Evolutionary conservation across 2,888 invertebrate species (phyloP).

Genomic region (Dryococelus australis): DNA sequence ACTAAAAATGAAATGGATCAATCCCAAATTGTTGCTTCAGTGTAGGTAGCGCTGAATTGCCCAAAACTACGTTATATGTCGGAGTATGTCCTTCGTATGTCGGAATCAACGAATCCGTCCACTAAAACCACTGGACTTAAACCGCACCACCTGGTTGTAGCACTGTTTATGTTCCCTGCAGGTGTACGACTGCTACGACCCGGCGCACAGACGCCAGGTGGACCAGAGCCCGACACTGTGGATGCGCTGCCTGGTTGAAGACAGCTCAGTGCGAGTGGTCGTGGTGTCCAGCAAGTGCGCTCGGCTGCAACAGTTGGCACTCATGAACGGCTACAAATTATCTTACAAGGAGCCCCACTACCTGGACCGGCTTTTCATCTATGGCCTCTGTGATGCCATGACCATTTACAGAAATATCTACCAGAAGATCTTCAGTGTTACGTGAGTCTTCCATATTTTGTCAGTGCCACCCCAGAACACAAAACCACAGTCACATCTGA

Average conservation of each 20-base stretch:
- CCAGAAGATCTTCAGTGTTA: not conserved
- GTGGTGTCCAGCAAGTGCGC: not conserved
- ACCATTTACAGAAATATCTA: not conserved
- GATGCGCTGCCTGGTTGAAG: not conserved
- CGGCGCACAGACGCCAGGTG: not conserved
- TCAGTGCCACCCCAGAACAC: too few relatives aligned
- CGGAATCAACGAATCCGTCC: too few relatives aligned
- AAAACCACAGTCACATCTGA: too few relatives aligned
- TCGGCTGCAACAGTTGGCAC: not conserved
- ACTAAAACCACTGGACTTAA: too few relatives aligned
- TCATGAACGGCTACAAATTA: not conserved
- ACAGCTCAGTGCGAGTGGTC: not conserved
- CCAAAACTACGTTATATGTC: too few relatives aligned
- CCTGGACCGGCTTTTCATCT: not conserved
- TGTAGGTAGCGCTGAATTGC: too few relatives aligned
- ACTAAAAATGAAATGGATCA: too few relatives aligned
- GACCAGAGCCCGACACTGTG: not conserved
- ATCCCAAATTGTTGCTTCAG: too few relatives aligned
- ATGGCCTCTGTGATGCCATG: not conserved
- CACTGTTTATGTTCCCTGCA: not conserved
- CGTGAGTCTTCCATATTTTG: not conserved
- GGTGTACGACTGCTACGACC: constrained; percentile 1
- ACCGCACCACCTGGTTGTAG: too few relatives aligned
- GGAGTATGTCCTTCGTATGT: too few relatives aligned
- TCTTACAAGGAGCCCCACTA: not conserved